Base-by-base conservation (phyloP, 2,888 invertebrate genomes). In the Choristoneura rosaceana region DNA sequence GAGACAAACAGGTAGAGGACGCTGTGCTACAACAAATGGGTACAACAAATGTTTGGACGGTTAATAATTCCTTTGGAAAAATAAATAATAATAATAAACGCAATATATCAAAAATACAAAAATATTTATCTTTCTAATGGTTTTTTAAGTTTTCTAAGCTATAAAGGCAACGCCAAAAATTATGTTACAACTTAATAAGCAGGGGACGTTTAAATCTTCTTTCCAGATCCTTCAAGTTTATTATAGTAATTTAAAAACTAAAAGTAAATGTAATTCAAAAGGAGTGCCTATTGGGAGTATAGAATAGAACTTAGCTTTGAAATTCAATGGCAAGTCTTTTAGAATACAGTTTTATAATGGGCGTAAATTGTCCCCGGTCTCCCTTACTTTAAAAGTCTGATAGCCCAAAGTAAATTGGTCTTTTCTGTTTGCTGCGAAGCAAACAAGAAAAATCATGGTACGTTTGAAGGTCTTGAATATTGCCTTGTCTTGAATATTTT, bases 311-410 rank as follows among this genome's bases (percentile, higher is more conserved):
- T 50, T 15, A 50, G 15, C n/a, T 14, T n/a, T 15, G n/a, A 50
- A 2, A 15, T 7, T n/a, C 17, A n/a, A 8, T 17, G 9, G 15
- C 2, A 17, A 52, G 52, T 47, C 47, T 47, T 47, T 52, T 9
- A 52, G 52, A 52, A 52, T 17, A 52, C 17, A 15, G 9, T 52
- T 7, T 52, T 17, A 5, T 7, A 52, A 52, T 17, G 15, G 15
- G 50, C 9, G 15, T 15, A 7, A 45, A 15, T 9, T 52, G 17
- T 3, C 52, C 52, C 17, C 52, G 17, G 7, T 17, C 52, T 17
- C 52, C 52, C 52, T 17, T 52, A 52, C 52, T 52, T 52, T 52
- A 52, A 8, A 52, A 52, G 52, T 52, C 17, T 17, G 52, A 52
- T 52, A 52, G 9, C 17, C 17, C 52, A 17, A 15, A 52, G 52